phyloP scores from a whole-genome alignment of 1,140 invertebrate genomes.

The Coenobita brevimanus region DNA sequence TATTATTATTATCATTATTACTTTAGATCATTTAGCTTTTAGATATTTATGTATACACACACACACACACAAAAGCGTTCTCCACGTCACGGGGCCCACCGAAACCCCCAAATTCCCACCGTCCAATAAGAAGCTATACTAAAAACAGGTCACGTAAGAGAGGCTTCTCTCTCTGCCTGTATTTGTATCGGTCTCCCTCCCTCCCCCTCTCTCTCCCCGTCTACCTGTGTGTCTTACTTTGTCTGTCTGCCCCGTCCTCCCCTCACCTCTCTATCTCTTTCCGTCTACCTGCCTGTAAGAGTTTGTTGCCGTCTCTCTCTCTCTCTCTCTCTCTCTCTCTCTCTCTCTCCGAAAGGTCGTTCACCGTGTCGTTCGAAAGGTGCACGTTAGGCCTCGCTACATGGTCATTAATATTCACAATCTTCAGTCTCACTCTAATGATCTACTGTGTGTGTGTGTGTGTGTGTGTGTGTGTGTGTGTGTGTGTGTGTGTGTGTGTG shows the following conservation, averaged over 20 bases:
- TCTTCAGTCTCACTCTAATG: too few relatives aligned
- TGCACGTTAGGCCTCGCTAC: neutral
- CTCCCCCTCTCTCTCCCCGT: neutral
- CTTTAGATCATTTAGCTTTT: too few relatives aligned
- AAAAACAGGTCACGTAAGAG: too few relatives aligned
- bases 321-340: constrained; percentile 22
- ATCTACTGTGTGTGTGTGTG: neutral
- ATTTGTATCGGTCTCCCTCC: neutral
- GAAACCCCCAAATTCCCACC: too few relatives aligned
- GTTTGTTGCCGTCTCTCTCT: neutral
- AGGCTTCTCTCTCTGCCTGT: neutral
- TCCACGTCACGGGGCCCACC: too few relatives aligned
- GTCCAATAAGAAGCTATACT: too few relatives aligned
- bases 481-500: constrained; percentile 28
- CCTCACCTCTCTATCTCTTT: neutral
- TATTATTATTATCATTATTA: too few relatives aligned
- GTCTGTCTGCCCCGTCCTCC: neutral
- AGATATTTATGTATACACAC: too few relatives aligned
- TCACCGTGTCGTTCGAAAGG: neutral
- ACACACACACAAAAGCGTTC: too few relatives aligned
- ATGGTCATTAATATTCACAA: neutral
- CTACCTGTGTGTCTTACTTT: neutral
- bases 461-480: constrained; percentile 23
- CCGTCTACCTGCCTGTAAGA: neutral
- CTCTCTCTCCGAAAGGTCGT: too few relatives aligned